phyloP scores from a whole-genome alignment of 2,797 vertebrate genomes.

The Sandelia bainsii region DNA sequence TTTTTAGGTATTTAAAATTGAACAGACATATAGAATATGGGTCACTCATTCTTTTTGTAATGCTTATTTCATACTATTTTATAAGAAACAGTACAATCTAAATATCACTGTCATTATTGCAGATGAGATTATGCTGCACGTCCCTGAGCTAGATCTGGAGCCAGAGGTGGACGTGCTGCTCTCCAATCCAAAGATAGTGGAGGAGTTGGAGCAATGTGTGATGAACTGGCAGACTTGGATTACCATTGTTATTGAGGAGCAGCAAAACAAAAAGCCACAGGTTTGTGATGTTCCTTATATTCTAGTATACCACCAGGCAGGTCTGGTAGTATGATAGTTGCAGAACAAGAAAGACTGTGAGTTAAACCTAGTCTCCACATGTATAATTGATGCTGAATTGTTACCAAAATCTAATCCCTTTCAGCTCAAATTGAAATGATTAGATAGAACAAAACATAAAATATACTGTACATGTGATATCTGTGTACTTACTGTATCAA shows the following conservation, averaged over 20 bases:
- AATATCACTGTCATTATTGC: conserved; percentile 21
- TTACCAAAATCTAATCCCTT: neutral
- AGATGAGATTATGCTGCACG: conserved; percentile 87
- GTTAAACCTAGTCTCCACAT: neutral
- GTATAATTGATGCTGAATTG: neutral
- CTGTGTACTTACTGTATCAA: neutral
- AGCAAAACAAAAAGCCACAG: conserved; percentile 88
- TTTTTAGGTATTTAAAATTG: no score
- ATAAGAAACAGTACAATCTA: conserved; percentile 7
- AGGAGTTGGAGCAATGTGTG: conserved; percentile 87
- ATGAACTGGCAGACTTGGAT: conserved; percentile 91
- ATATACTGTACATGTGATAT: neutral
- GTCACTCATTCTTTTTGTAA: neutral
- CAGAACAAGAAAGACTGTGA: neutral
- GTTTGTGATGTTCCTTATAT: conserved; percentile 69
- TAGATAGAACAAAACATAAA: neutral
- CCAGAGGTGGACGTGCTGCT: conserved; percentile 78
- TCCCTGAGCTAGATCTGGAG: conserved; percentile 87
- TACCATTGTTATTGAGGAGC: conserved; percentile 83
- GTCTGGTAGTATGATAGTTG: neutral
- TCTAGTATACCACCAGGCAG: neutral
- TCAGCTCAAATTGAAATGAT: neutral
- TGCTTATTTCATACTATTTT: neutral
- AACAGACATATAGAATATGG: no score
- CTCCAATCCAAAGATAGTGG: conserved; percentile 74